Conservation (phyloP, 2,797 vertebrate genomes). For the Austrolebias charrua region DNA sequence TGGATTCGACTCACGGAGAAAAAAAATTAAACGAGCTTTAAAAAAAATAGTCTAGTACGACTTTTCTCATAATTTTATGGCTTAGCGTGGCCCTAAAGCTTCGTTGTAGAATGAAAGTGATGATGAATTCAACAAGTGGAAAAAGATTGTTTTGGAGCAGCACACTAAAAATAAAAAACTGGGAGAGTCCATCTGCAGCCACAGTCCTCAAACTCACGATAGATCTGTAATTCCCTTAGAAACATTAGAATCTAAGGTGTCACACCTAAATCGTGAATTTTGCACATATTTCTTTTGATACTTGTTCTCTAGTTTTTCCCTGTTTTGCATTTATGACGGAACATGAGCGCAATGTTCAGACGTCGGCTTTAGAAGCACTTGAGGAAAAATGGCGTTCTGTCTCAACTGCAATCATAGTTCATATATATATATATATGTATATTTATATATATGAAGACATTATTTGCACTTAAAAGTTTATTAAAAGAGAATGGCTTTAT, state of each 20-base stretch:
- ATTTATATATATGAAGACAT: constrained; percentile 68
- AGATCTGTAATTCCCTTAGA: constrained; percentile 38
- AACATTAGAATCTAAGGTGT: constrained; percentile 47
- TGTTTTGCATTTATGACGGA: constrained; percentile 62
- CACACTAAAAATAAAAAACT: constrained; percentile 1
- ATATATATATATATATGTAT: constrained; percentile 36
- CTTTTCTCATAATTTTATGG: too few species aligned
- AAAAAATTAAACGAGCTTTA: too few species aligned
- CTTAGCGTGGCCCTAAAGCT: too few species aligned
- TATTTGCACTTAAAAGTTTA: constrained; percentile 95
- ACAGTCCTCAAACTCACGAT: constrained; percentile 26
- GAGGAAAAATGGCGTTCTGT: constrained; percentile 75
- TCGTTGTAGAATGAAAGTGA: too few species aligned
- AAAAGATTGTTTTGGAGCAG: constrained; percentile 41
- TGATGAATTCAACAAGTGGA: constrained; percentile 33
- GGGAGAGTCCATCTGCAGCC: constrained; percentile 38
- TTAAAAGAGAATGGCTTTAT: constrained; percentile 87
- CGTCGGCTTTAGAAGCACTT: constrained; percentile 81
- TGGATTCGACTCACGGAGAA: too few species aligned
- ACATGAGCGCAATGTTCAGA: constrained; percentile 63
- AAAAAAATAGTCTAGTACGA: too few species aligned
- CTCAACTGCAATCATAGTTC: constrained; percentile 86
- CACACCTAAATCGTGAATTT: constrained; percentile 64
- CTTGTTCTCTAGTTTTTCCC: not conserved
- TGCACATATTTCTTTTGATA: constrained; percentile 83